Percentiles rank a stretch among this genome's conserved stretches.
Conservation (phyloP, 1,140 invertebrate species). For the Lepidurus packardi region DNA sequence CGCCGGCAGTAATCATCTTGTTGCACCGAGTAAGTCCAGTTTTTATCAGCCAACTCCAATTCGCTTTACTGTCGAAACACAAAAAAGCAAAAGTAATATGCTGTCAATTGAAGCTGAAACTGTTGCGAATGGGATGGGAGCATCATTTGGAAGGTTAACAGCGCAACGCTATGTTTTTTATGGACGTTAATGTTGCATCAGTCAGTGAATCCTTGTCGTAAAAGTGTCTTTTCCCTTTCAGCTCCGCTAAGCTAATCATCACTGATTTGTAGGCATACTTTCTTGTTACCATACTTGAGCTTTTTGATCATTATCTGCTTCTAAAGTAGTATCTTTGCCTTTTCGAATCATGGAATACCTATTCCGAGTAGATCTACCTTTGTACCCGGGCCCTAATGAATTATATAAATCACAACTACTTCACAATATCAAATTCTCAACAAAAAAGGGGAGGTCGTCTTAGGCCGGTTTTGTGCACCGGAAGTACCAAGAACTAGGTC, state of each 20-base stretch:
- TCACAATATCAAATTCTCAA: not conserved
- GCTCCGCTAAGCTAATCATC: not conserved
- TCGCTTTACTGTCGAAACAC: not conserved
- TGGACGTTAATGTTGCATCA: not conserved
- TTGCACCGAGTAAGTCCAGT: slow-evolving; percentile 3
- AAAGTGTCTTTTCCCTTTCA: not conserved
- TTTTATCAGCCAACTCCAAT: not conserved
- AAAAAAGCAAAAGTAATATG: not conserved
- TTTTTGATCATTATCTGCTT: no score
- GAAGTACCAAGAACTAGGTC: slow-evolving; percentile 2
- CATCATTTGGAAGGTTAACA: not conserved
- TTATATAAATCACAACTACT: no score
- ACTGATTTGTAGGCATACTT: not conserved
- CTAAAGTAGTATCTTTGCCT: no score
- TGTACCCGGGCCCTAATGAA: no score
- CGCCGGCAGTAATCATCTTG: slow-evolving; percentile 8
- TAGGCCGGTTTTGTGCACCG: not conserved
- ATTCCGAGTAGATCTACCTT: no score
- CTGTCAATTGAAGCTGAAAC: not conserved
- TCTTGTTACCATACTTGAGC: not conserved
- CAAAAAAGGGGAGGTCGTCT: not conserved
- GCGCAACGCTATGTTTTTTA: not conserved
- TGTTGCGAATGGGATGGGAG: not conserved
- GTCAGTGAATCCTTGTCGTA: slow-evolving; percentile 9
- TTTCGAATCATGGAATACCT: no score